Evolutionary conservation across 2,113 vertebrate genomes (phyloP), one percentile per base, ranked within the genome.

Genomic region (Camelus bactrianus): DNA sequence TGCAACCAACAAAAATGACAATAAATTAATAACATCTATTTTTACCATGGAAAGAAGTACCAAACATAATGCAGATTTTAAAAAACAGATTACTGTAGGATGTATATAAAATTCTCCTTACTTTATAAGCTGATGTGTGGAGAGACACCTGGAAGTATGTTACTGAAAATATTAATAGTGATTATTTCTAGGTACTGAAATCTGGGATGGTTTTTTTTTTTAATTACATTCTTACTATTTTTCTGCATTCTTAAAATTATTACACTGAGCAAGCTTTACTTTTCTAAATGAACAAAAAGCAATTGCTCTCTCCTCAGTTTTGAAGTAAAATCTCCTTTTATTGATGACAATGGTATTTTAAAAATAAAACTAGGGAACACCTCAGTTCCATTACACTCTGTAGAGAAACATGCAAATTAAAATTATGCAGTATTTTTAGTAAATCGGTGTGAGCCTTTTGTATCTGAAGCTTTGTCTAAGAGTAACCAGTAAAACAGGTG

Each of bases 401-500:
- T 35, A 75, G 62, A 79, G 60, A n/a, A 64, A 90, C 30, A 60
- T 28, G 54, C 22, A 11, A 52, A 28, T 69, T 77, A 81, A 64
- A 85, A 96, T 92, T 60, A 91, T 19, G 13, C 14, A 85, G 77
- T 86, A 91, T 88, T 89, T 94, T 94, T 93, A 95, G 93, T 91
- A 94, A 95, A 65, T 60, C 8, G 4, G 26, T 26, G 17, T 72
- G 94, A 92, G 60, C 73, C 67, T 89, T 94, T 91, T 94, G 67
- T 96, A 69, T 94, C 82, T 95, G 69, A 94, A 82, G 91, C 76
- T 86, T 96, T 96, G 88, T 82, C 76, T 73, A 81, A 73, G 75
- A 83, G 80, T 95, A 88, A 97, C 84, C 94, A 96, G 76, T 89
- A 92, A 97, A 96, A 92, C 97, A 97, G 96, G 96, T 97, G 97